phyloP scores from a whole-genome alignment of 2,113 vertebrate species.

The Aphelocoma coerulescens region DNA sequence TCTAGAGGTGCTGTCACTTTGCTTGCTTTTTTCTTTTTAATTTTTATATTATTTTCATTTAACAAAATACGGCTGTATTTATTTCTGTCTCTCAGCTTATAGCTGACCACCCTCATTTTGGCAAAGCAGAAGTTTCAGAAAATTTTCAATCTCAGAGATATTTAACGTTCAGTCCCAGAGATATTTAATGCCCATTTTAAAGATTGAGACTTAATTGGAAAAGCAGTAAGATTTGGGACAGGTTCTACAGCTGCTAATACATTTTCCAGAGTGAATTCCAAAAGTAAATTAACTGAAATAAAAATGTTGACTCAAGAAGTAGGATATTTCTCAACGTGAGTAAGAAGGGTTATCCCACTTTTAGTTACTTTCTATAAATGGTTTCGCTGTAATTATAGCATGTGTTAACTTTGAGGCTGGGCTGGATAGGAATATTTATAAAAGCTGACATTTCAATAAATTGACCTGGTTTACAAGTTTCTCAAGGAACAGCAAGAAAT shows the following conservation, averaged over 20 bases:
- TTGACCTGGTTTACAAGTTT: slow-evolving; percentile 41
- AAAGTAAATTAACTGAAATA: slow-evolving; percentile 46
- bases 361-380: slow-evolving; percentile 30
- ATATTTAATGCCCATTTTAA: slow-evolving; percentile 16
- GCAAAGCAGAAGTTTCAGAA: background rate
- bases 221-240: background rate
- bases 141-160: background rate
- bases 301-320: slow-evolving; percentile 44
- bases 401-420: slow-evolving; percentile 38
- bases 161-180: background rate
- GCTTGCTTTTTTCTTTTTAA: background rate
- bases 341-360: slow-evolving; percentile 21
- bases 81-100: background rate
- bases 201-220: slow-evolving; percentile 10
- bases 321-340: slow-evolving; percentile 17
- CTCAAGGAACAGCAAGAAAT: slow-evolving; percentile 30
- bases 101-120: background rate
- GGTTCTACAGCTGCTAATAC: slow-evolving; percentile 25
- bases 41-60: background rate
- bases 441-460: slow-evolving; percentile 56
- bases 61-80: background rate
- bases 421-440: slow-evolving; percentile 49
- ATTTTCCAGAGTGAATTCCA: slow-evolving; percentile 51
- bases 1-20: background rate
- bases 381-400: slow-evolving; percentile 42